phyloP scores from a whole-genome alignment of 37 sponge, comb jelly and placozoan genomes.

The Dysidea cf. avara region DNA sequence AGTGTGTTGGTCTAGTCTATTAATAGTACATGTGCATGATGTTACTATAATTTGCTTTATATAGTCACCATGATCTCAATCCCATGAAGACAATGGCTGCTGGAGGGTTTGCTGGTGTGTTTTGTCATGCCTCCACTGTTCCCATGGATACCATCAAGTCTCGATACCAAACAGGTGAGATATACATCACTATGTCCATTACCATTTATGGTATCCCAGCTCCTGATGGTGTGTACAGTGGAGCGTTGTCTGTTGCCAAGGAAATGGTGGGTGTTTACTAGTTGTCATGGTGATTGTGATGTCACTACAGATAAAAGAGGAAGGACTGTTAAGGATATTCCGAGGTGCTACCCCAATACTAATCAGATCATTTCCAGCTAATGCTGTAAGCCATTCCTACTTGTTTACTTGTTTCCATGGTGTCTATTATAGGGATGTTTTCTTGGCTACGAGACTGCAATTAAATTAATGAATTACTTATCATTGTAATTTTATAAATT shows the following conservation, averaged over 20 bases:
- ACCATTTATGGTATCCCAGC: no score
- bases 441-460: no score
- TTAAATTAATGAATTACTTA: no score
- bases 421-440: no score
- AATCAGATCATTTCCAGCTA: conserved; percentile 91
- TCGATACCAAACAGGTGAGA: conserved; percentile 70
- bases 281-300: no score
- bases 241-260: conserved; percentile 38
- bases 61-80: conserved; percentile 62
- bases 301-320: conserved; percentile 51
- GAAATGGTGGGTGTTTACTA: conserved; percentile 65
- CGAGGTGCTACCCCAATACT: conserved; percentile 77
- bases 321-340: conserved; percentile 68
- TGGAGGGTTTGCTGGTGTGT: conserved; percentile 87
- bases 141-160: conserved; percentile 94
- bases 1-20: no score
- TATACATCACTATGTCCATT: no score
- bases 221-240: no score
- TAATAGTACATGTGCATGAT: no score
- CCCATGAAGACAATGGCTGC: conserved; percentile 56
- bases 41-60: no score
- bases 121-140: conserved; percentile 78
- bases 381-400: conserved; percentile 92
- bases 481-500: no score
- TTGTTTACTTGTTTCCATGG: no score